Base-by-base conservation (phyloP, 2,888 invertebrate species). In the Cenopis cana region DNA sequence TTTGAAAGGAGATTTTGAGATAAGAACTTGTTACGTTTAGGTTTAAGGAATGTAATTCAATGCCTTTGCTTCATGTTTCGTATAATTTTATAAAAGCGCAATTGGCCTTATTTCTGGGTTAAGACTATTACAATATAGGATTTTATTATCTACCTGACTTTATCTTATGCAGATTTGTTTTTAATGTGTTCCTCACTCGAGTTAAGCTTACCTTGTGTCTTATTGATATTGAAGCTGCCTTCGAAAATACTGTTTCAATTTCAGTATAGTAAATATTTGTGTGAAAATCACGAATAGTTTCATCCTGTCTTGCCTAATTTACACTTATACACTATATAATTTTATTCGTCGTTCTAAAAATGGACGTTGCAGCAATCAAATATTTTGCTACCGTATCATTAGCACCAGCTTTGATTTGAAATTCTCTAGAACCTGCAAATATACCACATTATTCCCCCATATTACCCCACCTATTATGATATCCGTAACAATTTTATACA, bases 401-500 rank as follows among this genome's bases (percentile, higher is more conserved):
- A 54, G 38, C 38, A 59, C 38, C 14, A 69, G 46, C 38, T 38
- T 69, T 49, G 49, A 56, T 69, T 62, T 62, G 14, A 60, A 54
- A 60, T 68, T 69, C 55, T 10, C 56, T 36, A 46, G 41, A 50
- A 55, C 46, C 50, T 33, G 70, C 66, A 54, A 66, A 70, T 70
- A 49, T 20, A 61, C 55, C 50, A 56, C 55, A 71, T 71, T 71
- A 67, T 38, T 20, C 69, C 61, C 49, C 33, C 50, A n/a, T 33
- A 61, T 61, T 41, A 71, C 55, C 54, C 67, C 52, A 54, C 36
- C 60, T 61, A 69, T 61, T 71, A 66, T 69, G 60, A 70, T 60
- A 70, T 57, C 69, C 49, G 79, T 76, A 79, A 79, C 80, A 80
- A 81, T 81, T 79, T 79, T 81, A 83, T 85, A 80, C 81, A 85